phyloP scores from a whole-genome alignment of 2,113 vertebrate species.

The Sapayoa aenigma region DNA sequence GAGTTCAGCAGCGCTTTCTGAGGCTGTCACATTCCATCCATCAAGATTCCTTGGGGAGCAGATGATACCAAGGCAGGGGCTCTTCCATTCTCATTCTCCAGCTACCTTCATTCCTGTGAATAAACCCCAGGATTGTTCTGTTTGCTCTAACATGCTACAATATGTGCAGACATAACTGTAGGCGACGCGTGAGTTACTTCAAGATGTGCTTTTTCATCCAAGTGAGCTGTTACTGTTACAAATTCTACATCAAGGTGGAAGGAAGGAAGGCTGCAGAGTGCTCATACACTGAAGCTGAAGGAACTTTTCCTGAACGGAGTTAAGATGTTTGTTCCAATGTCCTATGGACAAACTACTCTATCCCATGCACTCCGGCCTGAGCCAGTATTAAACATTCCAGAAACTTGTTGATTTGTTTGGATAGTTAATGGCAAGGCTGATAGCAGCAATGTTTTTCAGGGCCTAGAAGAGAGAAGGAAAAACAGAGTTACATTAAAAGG shows the following conservation, averaged over 20 bases:
- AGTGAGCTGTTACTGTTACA: constrained; percentile 51
- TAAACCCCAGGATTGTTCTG: background rate
- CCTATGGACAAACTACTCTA: constrained; percentile 42
- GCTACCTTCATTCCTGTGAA: background rate
- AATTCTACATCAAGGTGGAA: constrained; percentile 60
- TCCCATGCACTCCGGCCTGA: constrained; percentile 30
- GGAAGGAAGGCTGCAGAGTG: constrained; percentile 63
- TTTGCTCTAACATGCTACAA: constrained; percentile 45
- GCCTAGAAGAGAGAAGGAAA: constrained; percentile 76
- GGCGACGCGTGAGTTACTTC: constrained; percentile 45
- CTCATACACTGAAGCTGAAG: constrained; percentile 52
- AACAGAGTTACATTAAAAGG: background rate
- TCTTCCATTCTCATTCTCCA: constrained; percentile 6
- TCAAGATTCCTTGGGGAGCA: background rate
- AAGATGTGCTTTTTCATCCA: constrained; percentile 42
- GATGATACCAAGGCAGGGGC: background rate
- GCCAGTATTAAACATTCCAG: constrained; percentile 83
- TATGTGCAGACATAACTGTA: constrained; percentile 43
- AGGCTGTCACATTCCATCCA: background rate
- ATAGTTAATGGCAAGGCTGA: constrained; percentile 98
- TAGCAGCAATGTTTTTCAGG: constrained; percentile 96
- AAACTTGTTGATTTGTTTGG: constrained; percentile 94
- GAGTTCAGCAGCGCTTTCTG: background rate
- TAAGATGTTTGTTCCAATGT: constrained; percentile 46
- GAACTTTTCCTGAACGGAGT: constrained; percentile 49